A percentile compares a stretch with the other conserved stretches of the same genome.
phyloP scores from a whole-genome alignment of 2,113 vertebrate species.

The Chaenocephalus aceratus region DNA sequence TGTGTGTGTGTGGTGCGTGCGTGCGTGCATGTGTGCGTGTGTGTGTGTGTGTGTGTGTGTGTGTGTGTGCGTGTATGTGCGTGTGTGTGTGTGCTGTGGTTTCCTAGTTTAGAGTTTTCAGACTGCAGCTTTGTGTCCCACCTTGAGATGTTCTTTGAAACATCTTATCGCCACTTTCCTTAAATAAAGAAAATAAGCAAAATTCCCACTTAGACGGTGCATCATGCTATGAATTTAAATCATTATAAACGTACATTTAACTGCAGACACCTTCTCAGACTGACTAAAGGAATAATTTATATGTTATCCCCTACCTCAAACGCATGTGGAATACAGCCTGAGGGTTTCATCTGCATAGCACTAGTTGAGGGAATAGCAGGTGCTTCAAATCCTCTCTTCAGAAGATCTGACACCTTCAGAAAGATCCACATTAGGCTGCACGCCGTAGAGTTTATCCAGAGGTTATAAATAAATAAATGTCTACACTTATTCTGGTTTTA shows the following conservation, averaged over 20 bases:
- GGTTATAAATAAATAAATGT: slow-evolving; percentile 37
- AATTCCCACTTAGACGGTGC: slow-evolving; percentile 18
- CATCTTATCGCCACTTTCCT: background rate
- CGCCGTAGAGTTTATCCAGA: slow-evolving; percentile 31
- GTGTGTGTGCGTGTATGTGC: background rate
- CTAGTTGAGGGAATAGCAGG: background rate
- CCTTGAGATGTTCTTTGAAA: slow-evolving; percentile 21
- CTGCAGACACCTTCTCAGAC: slow-evolving; percentile 16
- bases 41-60: background rate
- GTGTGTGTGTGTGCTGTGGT: background rate
- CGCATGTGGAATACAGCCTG: background rate
- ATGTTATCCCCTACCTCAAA: slow-evolving; percentile 29
- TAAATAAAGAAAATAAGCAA: background rate
- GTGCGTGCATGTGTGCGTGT: too few species aligned
- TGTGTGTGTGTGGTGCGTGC: slow-evolving; percentile 12
- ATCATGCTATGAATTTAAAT: background rate
- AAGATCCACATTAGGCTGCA: slow-evolving; percentile 19
- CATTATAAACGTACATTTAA: background rate
- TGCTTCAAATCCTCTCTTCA: slow-evolving; percentile 18
- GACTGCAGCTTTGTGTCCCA: slow-evolving; percentile 27
- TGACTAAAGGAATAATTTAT: slow-evolving; percentile 24
- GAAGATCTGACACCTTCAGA: background rate
- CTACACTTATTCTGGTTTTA: background rate
- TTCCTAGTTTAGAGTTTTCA: slow-evolving; percentile 29
- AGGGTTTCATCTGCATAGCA: slow-evolving; percentile 25